Percentiles rank a stretch among this genome's conserved stretches.
These are phyloP conservation scores for Paramisgurnus dabryanus DNA, from an alignment of 2,113 vertebrate species.

Conservation along the genomic window DNA sequence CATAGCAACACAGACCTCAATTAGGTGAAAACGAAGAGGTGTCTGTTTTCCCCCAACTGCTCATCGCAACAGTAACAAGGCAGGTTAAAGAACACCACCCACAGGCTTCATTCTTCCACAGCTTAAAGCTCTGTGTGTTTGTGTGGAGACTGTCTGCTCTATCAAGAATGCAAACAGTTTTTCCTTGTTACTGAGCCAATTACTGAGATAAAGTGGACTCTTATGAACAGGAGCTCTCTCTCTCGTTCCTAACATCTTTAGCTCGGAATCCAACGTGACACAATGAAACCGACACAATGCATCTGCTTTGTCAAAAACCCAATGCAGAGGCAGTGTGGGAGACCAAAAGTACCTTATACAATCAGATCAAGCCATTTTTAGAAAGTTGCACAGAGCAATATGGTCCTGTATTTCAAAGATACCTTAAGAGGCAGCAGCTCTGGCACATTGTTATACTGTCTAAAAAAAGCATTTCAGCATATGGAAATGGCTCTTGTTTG, in stretches of 20 bases:
- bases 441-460: not conserved
- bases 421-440: not conserved
- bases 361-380: constrained; percentile 44
- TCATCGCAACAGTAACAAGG: constrained; percentile 76
- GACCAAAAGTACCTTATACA: constrained; percentile 53
- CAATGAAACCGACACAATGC: constrained; percentile 39
- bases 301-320: constrained; percentile 52
- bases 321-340: constrained; percentile 44
- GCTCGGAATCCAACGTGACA: constrained; percentile 43
- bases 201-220: constrained; percentile 56
- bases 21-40: constrained; percentile 79
- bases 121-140: constrained; percentile 48
- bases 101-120: constrained; percentile 56
- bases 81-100: constrained; percentile 69
- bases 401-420: constrained; percentile 25
- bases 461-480: not conserved
- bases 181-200: constrained; percentile 52
- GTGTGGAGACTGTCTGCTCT: constrained; percentile 49
- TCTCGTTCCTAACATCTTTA: constrained; percentile 24
- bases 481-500: constrained; percentile 14
- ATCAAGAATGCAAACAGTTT: constrained; percentile 56
- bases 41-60: constrained; percentile 64
- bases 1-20: constrained; percentile 76
- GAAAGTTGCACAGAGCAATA: constrained; percentile 27
- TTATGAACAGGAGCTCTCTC: constrained; percentile 44